Evolutionary conservation across 2,113 vertebrate species (phyloP), one percentile per base, ranked within the genome.

Genomic region (Puntigrus tetrazona): DNA sequence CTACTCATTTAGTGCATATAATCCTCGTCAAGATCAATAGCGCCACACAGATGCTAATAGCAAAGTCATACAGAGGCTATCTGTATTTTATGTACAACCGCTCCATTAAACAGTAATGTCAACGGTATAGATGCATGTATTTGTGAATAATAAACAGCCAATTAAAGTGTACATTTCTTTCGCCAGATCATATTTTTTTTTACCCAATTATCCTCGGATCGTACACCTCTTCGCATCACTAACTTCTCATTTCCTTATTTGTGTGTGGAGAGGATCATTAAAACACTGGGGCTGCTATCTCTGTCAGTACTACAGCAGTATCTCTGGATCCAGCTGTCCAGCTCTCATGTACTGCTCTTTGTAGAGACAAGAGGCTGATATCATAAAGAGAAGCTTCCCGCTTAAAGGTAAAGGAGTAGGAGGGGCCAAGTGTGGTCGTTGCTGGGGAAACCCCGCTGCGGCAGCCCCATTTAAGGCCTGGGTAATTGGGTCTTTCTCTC

Each of bases 401-500:
- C 14, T 61, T 76, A 70, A 73, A 50, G 50, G 52, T 80, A 79
- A 73, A 75, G 45, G 5, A 25, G 52, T 52, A 18, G 11, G 69
- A 41, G 73, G 36, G 70, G 50, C 52, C 6, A 25, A 74, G 83
- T 43, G n/a, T 47, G 2, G 88, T 89, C 78, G 91, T 94, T 93
- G 88, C 91, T 89, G 84, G 88, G 92, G 92, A 92, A 92, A 93
- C 92, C 91, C 84, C 88, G 84, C 83, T 88, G 92, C 82, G 88
- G 83, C 88, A 89, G 90, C 84, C 88, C 77, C 88, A 90, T 93
- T 93, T 92, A 93, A 93, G 90, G 84, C 88, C 83, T 86, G 86
- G 65, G 88, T 95, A 95, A 95, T 95, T 94, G 93, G 93, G 82
- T 87, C 90, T 90, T 91, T 90, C 93, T 94, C 90, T 92, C 89